A percentile compares a stretch with the other conserved stretches of the same genome.
Evolutionary conservation across 1,140 invertebrate genomes (phyloP).

Genomic region (Hirudo medicinalis): DNA sequence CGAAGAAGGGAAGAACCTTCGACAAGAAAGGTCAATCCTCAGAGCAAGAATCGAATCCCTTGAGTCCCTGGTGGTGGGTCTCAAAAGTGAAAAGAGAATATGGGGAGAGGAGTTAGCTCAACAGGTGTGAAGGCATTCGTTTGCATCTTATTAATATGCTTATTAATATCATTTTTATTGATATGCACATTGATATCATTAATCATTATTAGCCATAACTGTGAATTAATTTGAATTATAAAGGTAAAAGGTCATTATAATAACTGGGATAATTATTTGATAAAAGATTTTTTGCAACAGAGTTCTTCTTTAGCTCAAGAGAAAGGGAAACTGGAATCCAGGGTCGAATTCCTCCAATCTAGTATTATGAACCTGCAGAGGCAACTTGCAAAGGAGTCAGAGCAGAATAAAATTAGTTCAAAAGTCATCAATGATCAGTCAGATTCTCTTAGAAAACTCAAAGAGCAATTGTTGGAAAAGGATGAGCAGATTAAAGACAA

Average conservation of each 20-base stretch:
- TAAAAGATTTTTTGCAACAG: too few relatives aligned
- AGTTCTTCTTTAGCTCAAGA: too few relatives aligned
- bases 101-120: constrained; percentile 3
- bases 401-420: neutral
- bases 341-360: too few relatives aligned
- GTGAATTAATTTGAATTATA: too few relatives aligned
- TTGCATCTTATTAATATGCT: neutral
- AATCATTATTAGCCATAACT: too few relatives aligned
- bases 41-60: constrained; percentile 9
- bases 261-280: too few relatives aligned
- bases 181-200: too few relatives aligned
- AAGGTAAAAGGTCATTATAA: too few relatives aligned
- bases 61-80: neutral
- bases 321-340: too few relatives aligned
- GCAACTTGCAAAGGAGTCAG: too few relatives aligned
- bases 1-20: neutral
- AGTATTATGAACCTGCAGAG: too few relatives aligned
- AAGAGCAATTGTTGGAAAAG: constrained; percentile 5
- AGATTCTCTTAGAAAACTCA: neutral
- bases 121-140: neutral
- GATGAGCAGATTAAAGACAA: neutral
- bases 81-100: neutral
- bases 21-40: neutral
- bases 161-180: too few relatives aligned
- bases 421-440: neutral